Evolutionary conservation across 2,888 invertebrate species (phyloP), one percentile per base, ranked within the genome.

Genomic region (Drosophila subsilvestris): DNA sequence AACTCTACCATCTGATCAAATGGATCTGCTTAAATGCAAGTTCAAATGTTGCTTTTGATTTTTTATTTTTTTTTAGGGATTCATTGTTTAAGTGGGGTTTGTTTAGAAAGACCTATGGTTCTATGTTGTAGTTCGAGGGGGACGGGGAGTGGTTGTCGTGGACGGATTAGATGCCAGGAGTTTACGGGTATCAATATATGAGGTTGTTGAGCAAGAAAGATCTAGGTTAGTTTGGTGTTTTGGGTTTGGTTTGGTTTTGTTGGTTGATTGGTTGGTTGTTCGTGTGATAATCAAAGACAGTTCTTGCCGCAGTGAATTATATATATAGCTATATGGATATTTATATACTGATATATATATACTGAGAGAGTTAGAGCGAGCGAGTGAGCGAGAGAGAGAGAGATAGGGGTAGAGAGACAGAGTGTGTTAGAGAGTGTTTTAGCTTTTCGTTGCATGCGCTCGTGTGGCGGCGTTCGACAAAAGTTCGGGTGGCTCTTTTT

Each of bases 1-100:
- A 90, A 90, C 90, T 90, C 90, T 89, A 91, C 90, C 90, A 90
- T 90, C 90, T 89, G 85, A 78, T 88, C 89, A 88, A 82, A 90
- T 89, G 88, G 89, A 90, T 90, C 90, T 90, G 86, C 88, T 78
- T 83, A 80, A 89, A 90, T 90, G 89, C 90, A 90, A 89, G 90
- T 90, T 90, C 85, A 84, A 82, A 84, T 80, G 82, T 87, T 79
- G 80, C 77, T 85, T 78, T 72, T 45, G 29, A 45, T 29, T 29
- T 29, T 67, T 72, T 76, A 43, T 43, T n/a, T 49, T 44, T 42
- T 49, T 65, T 74, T 69, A 71, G 63, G 49, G 53, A 68, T 84
- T 76, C 57, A 43, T 66, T 68, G 65, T 81, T 84, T 86, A 83
- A 75, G 66, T 72, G 63, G 59, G 60, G 63, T 79, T 74, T 54